Evolutionary conservation across 2,888 invertebrate species (phyloP).

Genomic region (Drosophila kambysellisi): DNA sequence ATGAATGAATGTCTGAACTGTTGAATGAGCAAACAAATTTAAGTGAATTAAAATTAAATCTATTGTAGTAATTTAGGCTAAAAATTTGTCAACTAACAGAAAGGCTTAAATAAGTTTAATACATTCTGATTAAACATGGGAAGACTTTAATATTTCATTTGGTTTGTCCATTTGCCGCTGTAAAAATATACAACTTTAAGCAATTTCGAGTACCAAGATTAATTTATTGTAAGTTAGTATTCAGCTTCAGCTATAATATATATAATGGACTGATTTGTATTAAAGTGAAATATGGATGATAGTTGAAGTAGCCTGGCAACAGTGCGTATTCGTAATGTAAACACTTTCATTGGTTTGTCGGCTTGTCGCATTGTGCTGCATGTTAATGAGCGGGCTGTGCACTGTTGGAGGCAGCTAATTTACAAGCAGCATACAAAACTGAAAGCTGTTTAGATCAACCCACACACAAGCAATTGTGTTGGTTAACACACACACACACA

Average conservation of each 20-base stretch:
- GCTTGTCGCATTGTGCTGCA: conserved; percentile 31
- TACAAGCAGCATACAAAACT: conserved; percentile 35
- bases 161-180: not conserved
- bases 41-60: conserved; percentile 30
- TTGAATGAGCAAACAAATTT: conserved; percentile 38
- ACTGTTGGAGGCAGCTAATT: conserved; percentile 29
- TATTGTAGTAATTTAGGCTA: conserved; percentile 30
- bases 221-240: not conserved
- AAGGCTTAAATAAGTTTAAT: not conserved
- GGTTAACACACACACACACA: conserved; percentile 20
- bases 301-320: conserved; percentile 15
- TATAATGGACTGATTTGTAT: not conserved
- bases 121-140: not conserved
- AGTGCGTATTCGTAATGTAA: conserved; percentile 64
- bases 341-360: conserved; percentile 39
- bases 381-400: conserved; percentile 39
- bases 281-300: not conserved
- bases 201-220: not conserved
- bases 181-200: not conserved
- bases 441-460: conserved; percentile 48
- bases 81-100: not conserved
- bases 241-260: not conserved
- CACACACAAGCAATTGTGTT: conserved; percentile 21
- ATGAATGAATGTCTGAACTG: conserved; percentile 50
- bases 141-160: not conserved